Percentiles rank a stretch among this genome's conserved stretches.
These are phyloP conservation scores for Dendrophyllia cribrosa DNA, from an alignment of 64 coral and sea anemone genomes.

Conservation along the genomic window DNA sequence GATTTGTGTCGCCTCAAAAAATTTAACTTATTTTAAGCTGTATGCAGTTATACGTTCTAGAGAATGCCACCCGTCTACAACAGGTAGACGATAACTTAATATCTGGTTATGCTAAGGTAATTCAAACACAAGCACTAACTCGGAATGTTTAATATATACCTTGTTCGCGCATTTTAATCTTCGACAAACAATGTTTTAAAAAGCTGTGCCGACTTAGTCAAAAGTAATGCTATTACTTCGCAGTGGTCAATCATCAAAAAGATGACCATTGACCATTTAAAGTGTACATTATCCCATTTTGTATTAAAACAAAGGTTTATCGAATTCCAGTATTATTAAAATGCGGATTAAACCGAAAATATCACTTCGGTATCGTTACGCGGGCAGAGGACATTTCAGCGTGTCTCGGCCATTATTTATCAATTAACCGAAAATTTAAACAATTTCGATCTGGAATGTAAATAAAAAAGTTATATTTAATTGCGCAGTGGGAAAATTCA, in stretches of 20 bases:
- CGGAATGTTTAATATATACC: not conserved
- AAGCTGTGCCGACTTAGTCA: not conserved
- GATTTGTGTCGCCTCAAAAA: not conserved
- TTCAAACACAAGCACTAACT: not conserved
- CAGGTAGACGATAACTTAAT: conserved; percentile 1
- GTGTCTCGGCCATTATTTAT: too few species aligned
- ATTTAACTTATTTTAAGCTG: not conserved
- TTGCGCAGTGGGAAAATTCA: too few species aligned
- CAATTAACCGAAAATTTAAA: too few species aligned
- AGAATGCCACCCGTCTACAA: not conserved
- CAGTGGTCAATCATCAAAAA: not conserved
- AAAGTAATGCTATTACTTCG: not conserved
- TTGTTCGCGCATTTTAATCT: not conserved
- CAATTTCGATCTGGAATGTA: too few species aligned
- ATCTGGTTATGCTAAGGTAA: not conserved
- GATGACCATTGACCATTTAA: not conserved
- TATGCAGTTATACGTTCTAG: not conserved
- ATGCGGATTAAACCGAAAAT: conserved; percentile 4
- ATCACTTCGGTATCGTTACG: not conserved
- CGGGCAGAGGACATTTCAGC: not conserved
- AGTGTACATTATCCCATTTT: not conserved
- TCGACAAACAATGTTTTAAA: not conserved
- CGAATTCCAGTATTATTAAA: not conserved
- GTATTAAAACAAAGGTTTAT: not conserved
- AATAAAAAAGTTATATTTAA: too few species aligned